These are phyloP conservation scores for Halichoeres trimaculatus DNA, from an alignment of 2,113 vertebrate genomes.

Conservation along the genomic window DNA sequence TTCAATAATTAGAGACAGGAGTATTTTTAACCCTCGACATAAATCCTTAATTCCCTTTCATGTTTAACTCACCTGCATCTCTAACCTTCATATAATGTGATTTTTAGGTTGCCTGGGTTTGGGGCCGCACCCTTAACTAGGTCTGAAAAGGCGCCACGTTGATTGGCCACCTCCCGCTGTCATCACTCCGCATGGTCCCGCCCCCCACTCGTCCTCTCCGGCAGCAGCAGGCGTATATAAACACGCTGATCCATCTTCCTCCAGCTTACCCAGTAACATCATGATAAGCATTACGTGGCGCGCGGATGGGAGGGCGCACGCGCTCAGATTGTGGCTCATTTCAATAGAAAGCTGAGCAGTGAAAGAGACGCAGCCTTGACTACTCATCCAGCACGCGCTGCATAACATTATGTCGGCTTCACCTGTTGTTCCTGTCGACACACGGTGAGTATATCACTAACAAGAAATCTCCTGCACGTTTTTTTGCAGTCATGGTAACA, in stretches of 20 bases:
- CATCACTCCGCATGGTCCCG: constrained; percentile 78
- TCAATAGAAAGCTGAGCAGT: constrained; percentile 39
- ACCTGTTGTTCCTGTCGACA: constrained; percentile 78
- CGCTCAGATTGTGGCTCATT: constrained; percentile 61
- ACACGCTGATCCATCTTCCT: constrained; percentile 76
- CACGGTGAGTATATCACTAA: constrained; percentile 69
- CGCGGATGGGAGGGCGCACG: constrained; percentile 67
- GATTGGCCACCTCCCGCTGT: constrained; percentile 73
- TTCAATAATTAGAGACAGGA: neutral
- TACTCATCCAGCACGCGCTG: constrained; percentile 42
- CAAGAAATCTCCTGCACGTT: neutral
- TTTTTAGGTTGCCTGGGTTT: constrained; percentile 52
- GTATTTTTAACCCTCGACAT: neutral
- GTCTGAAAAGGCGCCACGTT: constrained; percentile 67
- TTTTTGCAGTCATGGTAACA: neutral
- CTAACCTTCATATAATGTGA: constrained; percentile 63
- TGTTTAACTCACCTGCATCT: constrained; percentile 45
- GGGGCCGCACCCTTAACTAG: constrained; percentile 77
- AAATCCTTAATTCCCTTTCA: neutral
- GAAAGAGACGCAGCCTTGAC: constrained; percentile 50
- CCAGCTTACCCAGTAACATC: constrained; percentile 82
- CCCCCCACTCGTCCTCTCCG: constrained; percentile 73
- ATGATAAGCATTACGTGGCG: constrained; percentile 69
- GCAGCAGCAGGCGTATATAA: constrained; percentile 81
- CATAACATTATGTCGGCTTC: constrained; percentile 46